Percentiles rank a stretch among this genome's conserved stretches.
phyloP scores from a whole-genome alignment of 2,888 invertebrate genomes.

The Eupithecia vulgata region DNA sequence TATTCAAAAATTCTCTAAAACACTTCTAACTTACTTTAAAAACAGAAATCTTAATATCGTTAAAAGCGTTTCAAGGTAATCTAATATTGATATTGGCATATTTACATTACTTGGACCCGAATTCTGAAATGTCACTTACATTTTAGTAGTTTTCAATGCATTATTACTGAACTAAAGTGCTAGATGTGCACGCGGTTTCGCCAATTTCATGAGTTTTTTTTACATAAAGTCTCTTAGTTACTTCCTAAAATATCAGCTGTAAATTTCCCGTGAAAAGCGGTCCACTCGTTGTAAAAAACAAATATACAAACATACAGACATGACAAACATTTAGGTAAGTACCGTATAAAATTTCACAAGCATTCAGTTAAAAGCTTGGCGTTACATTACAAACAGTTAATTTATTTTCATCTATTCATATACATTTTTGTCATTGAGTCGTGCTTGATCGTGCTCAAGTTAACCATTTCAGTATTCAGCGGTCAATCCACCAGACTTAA shows the following conservation, averaged over 20 bases:
- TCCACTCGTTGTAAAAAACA: no score
- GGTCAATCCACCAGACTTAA: background rate
- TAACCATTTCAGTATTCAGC: background rate
- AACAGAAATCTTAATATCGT: background rate
- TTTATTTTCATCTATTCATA: background rate
- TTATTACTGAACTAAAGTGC: no score
- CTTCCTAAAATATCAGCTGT: background rate
- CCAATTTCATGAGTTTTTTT: background rate
- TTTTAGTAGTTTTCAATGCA: background rate
- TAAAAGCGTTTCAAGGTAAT: background rate
- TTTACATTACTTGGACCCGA: background rate
- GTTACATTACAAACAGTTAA: background rate
- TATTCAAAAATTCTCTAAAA: background rate
- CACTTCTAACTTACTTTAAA: background rate
- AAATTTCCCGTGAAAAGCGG: background rate
- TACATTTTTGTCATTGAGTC: background rate
- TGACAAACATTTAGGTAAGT: background rate
- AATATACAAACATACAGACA: background rate
- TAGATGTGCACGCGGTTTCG: background rate
- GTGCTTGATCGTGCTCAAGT: background rate
- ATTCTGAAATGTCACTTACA: background rate
- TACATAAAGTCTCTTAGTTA: background rate
- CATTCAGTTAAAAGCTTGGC: background rate
- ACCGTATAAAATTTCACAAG: background rate
- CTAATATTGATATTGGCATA: background rate